A percentile compares a stretch with the other conserved stretches of the same genome.
Evolutionary conservation across 2,113 vertebrate species (phyloP).

Genomic region (Nanorana parkeri): DNA sequence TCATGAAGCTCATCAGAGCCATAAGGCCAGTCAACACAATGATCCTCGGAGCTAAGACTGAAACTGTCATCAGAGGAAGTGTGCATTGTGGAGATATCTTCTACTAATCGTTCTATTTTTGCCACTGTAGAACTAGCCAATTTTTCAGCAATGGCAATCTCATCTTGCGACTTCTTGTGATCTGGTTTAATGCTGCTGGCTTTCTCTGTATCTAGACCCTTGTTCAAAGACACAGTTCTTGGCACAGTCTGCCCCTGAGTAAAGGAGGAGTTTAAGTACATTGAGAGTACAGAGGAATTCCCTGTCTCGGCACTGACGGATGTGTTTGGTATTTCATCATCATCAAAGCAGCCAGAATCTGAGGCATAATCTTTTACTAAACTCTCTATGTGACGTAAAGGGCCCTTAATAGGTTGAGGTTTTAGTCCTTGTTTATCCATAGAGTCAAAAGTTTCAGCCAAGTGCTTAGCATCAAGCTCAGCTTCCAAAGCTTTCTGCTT

Average conservation of each 20-base stretch:
- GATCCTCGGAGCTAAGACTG: conserved; percentile 95
- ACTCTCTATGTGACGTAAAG: conserved; percentile 85
- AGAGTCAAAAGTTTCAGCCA: conserved; percentile 89
- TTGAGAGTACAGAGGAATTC: conserved; percentile 85
- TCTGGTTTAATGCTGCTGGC: conserved; percentile 72
- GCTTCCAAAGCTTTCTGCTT: conserved; percentile 96
- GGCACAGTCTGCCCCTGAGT: conserved; percentile 84
- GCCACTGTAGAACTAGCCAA: conserved; percentile 88
- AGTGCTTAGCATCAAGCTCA: conserved; percentile 89
- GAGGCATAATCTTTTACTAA: conserved; percentile 95
- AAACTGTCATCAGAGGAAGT: conserved; percentile 95
- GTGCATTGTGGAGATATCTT: conserved; percentile 91
- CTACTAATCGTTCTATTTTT: conserved; percentile 92
- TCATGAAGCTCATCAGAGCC: conserved; percentile 84
- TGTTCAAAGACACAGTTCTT: conserved; percentile 64
- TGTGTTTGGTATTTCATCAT: conserved; percentile 89
- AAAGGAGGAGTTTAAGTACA: conserved; percentile 89
- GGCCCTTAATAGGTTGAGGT: conserved; percentile 79
- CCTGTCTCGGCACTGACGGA: conserved; percentile 81
- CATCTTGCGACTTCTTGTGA: conserved; percentile 74
- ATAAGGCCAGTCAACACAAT: conserved; percentile 86
- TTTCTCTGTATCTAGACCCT: conserved; percentile 79
- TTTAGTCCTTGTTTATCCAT: conserved; percentile 89
- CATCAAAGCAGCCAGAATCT: conserved; percentile 94
- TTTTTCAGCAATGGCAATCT: conserved; percentile 85